Conservation (phyloP, 2,888 invertebrate species). For the Gastrophysa polygoni region DNA sequence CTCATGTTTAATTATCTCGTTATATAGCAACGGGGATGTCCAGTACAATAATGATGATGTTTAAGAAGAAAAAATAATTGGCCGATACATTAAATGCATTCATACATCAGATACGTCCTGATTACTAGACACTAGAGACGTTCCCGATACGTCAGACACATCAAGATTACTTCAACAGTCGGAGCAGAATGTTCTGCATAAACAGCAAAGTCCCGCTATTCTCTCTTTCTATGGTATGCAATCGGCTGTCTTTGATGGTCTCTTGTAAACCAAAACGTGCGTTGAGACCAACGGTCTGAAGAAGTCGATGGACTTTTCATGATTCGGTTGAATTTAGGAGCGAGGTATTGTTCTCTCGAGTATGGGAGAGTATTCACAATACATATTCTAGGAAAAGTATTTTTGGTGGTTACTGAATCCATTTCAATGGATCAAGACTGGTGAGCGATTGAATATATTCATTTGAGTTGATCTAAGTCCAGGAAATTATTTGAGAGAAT, state of each 20-base stretch:
- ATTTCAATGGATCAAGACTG: too few relatives aligned
- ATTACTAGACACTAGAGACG: background rate
- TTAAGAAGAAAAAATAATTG: too few relatives aligned
- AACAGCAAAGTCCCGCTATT: slow-evolving; percentile 36
- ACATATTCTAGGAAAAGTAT: background rate
- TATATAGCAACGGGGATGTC: too few relatives aligned
- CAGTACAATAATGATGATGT: too few relatives aligned
- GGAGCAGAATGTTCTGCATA: background rate
- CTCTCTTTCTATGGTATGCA: slow-evolving; percentile 17
- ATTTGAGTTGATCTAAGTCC: too few relatives aligned
- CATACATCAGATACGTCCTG: background rate
- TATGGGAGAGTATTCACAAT: background rate
- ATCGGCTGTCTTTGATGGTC: slow-evolving; percentile 19
- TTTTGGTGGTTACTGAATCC: too few relatives aligned
- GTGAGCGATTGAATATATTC: too few relatives aligned
- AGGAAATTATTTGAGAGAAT: too few relatives aligned
- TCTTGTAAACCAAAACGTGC: slow-evolving; percentile 27
- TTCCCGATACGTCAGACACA: background rate
- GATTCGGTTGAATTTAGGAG: background rate
- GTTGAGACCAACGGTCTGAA: background rate
- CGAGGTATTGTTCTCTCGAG: background rate
- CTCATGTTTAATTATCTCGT: too few relatives aligned
- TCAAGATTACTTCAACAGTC: background rate
- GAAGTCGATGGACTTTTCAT: background rate
- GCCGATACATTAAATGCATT: too few relatives aligned